Evolutionary conservation across 2,888 invertebrate species (phyloP), one percentile per base, ranked within the genome.

Genomic region (Plagodis pulveraria): DNA sequence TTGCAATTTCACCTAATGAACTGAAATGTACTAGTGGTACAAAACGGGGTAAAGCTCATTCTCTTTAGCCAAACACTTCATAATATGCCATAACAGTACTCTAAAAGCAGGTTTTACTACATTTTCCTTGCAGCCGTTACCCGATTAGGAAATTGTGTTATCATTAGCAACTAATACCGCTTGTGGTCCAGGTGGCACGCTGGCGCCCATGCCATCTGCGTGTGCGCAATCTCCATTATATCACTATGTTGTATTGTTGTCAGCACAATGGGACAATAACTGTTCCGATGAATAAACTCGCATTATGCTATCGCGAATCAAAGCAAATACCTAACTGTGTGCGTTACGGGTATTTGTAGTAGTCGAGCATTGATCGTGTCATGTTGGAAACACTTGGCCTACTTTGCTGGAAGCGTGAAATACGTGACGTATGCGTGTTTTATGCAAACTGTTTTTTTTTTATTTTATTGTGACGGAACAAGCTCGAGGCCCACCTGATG

Each of bases 171-270:
- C 57, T 54, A 66, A 63, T 69, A 69, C 56, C 64, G 54, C 69
- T 76, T 52, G 73, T 70, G 71, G 70, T 73, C 72, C 76, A 76
- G 74, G 73, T 74, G 77, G 70, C 57, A 56, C 54, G 52, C 42
- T 42, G 57, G 47, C 59, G 55, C 56, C 58, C 51, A 51, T 76
- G 68, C 76, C 78, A 78, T 77, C 76, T 79, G 79, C 76, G 74
- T 67, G 56, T 66, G 71, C 71, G 67, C 72, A 76, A 73, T 67
- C 65, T 70, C 70, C 62, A 76, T 74, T 79, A 77, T 74, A 73
- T 73, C 63, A 71, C 63, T 67, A 60, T 74, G 70, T 70, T 71
- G 70, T 74, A 77, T 72, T 77, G 68, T 74, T 74, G 55, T 67
- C 70, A 66, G 60, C 67, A 70, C 62, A 76, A 75, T 74, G 56